Evolutionary conservation across 1,140 invertebrate species (phyloP).

Genomic region (Bombus confusus): DNA sequence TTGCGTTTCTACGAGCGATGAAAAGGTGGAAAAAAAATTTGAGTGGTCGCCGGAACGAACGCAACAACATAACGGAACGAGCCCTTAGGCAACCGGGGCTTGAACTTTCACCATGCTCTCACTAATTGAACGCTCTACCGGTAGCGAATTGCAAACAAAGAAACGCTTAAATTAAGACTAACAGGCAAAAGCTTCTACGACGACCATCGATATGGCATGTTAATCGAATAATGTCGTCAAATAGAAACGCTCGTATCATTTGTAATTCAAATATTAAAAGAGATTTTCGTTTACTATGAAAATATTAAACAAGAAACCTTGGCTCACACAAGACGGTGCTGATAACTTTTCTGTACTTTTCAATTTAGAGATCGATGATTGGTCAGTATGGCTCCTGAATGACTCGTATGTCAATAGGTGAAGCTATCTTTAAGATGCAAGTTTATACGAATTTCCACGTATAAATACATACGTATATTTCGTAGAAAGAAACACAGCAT

Average conservation of each 20-base stretch:
- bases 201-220: background rate
- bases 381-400: no score
- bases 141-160: background rate
- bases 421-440: no score
- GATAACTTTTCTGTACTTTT: no score
- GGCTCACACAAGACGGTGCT: no score
- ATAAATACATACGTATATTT: no score
- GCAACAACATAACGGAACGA: background rate
- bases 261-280: background rate
- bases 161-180: slow-evolving; percentile 4
- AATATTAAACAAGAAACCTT: background rate
- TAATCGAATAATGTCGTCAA: background rate
- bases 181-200: background rate
- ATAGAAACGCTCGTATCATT: background rate
- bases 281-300: background rate
- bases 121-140: slow-evolving; percentile 5
- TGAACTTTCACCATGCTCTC: background rate
- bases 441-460: no score
- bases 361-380: no score
- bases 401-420: no score
- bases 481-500: no score
- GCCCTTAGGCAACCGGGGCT: background rate
- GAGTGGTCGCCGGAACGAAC: background rate
- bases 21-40: background rate
- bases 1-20: slow-evolving; percentile 7